Conservation (phyloP, 2,113 vertebrate genomes). For the Atrichornis clamosus region DNA sequence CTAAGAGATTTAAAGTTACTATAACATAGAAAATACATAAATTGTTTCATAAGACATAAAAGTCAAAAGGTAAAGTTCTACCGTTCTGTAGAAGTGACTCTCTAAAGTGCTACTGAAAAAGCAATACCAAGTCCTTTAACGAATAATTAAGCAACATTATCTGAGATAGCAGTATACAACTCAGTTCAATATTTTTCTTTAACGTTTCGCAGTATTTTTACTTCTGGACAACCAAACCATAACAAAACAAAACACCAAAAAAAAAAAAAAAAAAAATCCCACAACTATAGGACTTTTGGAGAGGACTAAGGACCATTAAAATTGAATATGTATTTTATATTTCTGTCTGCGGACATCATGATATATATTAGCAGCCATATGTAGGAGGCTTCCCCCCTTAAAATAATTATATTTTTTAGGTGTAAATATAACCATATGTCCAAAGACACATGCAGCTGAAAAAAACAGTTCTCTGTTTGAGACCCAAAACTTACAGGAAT, state of each 20-base stretch:
- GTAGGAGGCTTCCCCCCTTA: neutral
- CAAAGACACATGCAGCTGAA: neutral
- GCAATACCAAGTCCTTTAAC: neutral
- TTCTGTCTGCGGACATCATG: neutral
- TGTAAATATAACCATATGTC: neutral
- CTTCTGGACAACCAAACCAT: neutral
- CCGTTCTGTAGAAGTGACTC: neutral
- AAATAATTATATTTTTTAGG: neutral
- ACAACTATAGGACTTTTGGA: neutral
- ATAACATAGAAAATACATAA: neutral
- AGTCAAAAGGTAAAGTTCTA: neutral
- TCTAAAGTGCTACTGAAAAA: constrained; percentile 16
- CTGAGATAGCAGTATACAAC: neutral
- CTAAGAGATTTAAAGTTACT: constrained; percentile 25
- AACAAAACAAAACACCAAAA: too few species aligned
- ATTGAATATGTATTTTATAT: neutral
- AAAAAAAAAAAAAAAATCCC: neutral
- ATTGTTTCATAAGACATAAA: neutral
- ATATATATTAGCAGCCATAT: neutral
- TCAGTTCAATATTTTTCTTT: neutral
- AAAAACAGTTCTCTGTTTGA: constrained; percentile 6
- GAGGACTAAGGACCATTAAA: neutral
- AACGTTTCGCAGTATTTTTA: neutral
- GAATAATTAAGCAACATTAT: neutral
- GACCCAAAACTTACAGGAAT: neutral